Base-by-base conservation (phyloP, 2,113 vertebrate species). In the Neopipo cinnamomea region DNA sequence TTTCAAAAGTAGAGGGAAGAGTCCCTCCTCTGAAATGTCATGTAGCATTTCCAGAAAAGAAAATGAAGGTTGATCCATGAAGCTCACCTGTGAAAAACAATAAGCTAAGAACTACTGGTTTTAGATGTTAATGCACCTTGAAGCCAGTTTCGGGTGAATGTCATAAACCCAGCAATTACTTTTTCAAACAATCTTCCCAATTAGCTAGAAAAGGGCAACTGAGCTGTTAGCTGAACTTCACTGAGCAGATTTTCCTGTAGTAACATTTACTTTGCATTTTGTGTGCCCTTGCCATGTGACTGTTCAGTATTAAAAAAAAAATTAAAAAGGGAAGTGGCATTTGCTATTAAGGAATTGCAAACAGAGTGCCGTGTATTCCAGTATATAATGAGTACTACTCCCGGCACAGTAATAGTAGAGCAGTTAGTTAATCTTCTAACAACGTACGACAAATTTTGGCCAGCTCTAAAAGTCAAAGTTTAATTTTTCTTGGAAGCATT, bases 211-310 rank as follows among this genome's bases (percentile, higher is more conserved):
- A 91, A 95, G 83, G 75, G 52, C 75, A 91, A 59, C 39, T 63
- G 53, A 83, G 79, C 87, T 83, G 21, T 83, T 92, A 72, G 62
- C 39, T 92, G 55, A 88, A 85, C 61, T 61, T 88, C 52, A 33
- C 37, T 27, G 46, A 88, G 65, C n/a, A 62, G 41, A 78, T 77
- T 70, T 58, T 88, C 16, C 65, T 88, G 9, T 17, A 73, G 28
- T 66, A 95, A 95, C 37, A 78, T 88, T 91, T 74, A 82, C 55
- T 88, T 71, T 74, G 41, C 30, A 53, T 59, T 96, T 67, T 47
- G 41, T 53, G 24, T 58, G 75, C 19, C 27, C n/a, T 78, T 49
- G 71, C 37, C 49, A 5, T 49, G 41, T 41, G 13, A 76, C 66
- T 58, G 28, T 35, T 49, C 42, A 35, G 6, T 58, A 5, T 44